Evolutionary conservation across 2,888 invertebrate genomes (phyloP).

Genomic region (Oscheius onirici): DNA sequence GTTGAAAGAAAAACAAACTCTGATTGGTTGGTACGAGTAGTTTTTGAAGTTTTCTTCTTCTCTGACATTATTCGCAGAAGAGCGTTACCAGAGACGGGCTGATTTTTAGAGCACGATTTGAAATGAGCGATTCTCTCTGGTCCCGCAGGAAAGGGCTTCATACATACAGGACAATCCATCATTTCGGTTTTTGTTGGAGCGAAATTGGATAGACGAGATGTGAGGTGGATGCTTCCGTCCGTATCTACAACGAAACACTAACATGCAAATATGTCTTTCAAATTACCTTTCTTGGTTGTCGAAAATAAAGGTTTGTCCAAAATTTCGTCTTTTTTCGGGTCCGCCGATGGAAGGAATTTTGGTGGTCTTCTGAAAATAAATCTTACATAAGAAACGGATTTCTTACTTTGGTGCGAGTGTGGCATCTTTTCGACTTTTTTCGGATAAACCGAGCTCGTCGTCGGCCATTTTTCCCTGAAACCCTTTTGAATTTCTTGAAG

Average conservation of each 20-base stretch:
- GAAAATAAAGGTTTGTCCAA: constrained; percentile 7
- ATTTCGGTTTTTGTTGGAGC: constrained; percentile 24
- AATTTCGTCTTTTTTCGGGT: neutral
- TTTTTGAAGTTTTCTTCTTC: constrained; percentile 35
- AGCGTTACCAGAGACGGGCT: constrained; percentile 24
- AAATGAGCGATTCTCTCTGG: constrained; percentile 42
- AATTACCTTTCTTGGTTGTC: neutral
- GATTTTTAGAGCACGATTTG: constrained; percentile 37
- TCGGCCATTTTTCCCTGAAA: no score
- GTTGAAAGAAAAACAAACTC: constrained; percentile 12
- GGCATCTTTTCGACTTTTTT: neutral
- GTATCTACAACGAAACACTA: neutral
- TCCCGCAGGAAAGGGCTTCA: constrained; percentile 34
- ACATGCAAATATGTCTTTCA: neutral
- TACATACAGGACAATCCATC: constrained; percentile 44
- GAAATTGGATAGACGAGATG: constrained; percentile 3
- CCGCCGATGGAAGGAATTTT: neutral
- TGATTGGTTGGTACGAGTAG: constrained; percentile 34
- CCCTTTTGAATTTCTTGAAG: no score
- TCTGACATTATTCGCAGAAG: constrained; percentile 35
- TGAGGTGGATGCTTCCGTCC: neutral
- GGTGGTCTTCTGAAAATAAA: constrained; percentile 13
- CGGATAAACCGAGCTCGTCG: no score
- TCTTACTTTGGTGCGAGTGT: constrained; percentile 13
- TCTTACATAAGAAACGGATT: neutral